Evolutionary conservation across 2,888 invertebrate genomes (phyloP).

Genomic region (Drosophila nigritarsus): DNA sequence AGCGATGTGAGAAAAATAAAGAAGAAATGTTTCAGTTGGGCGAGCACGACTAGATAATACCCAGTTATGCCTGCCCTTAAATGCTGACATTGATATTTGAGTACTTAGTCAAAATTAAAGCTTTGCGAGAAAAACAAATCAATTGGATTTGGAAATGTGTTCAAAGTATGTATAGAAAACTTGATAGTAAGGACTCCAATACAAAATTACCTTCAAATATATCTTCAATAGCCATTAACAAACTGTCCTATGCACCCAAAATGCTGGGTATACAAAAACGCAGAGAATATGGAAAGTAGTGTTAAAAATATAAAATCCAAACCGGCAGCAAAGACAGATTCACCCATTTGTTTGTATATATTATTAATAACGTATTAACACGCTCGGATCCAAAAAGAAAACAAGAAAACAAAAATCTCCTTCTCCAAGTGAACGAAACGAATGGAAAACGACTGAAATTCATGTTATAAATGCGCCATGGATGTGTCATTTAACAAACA

Average conservation of each 20-base stretch:
- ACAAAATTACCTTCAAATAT: not conserved
- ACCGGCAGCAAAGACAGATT: conserved; percentile 47
- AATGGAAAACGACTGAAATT: conserved; percentile 49
- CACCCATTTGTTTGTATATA: conserved; percentile 51
- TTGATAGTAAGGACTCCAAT: not conserved
- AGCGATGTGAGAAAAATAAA: conserved; percentile 6
- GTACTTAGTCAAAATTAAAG: not conserved
- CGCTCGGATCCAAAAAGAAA: conserved; percentile 45
- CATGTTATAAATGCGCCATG: conserved; percentile 62
- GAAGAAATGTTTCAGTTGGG: not conserved
- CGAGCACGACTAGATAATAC: not conserved
- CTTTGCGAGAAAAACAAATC: not conserved
- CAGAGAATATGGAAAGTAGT: conserved; percentile 38
- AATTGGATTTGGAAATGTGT: not conserved
- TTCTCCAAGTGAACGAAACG: conserved; percentile 34
- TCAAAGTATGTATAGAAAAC: not conserved
- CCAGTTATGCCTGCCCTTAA: not conserved
- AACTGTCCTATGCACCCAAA: not conserved
- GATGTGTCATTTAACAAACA: conserved; percentile 70
- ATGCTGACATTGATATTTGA: not conserved
- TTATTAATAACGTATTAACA: conserved; percentile 78
- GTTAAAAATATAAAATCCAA: conserved; percentile 37
- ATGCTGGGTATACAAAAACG: conserved; percentile 34
- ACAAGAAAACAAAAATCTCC: conserved; percentile 16
- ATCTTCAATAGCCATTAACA: not conserved